Base-by-base conservation (phyloP, 2,797 vertebrate genomes). In the Trachops cirrhosus region DNA sequence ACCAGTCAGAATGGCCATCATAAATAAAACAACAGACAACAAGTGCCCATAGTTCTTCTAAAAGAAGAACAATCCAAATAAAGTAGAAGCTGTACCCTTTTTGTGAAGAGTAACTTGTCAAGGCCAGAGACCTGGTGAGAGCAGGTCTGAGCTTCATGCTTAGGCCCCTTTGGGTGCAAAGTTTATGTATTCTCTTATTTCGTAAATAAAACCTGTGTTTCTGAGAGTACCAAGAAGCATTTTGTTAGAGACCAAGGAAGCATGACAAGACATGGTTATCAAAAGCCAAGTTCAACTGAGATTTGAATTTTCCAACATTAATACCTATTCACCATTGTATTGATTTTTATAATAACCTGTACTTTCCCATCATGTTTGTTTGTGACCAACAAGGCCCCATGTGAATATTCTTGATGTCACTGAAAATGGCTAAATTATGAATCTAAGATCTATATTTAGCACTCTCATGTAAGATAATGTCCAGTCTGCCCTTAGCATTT, bases 401-500 rank as follows among this genome's bases (percentile, higher is more conserved):
- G 57, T 32, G n/a, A 80, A 48, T 18, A 62, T 37, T 74, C 37
- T 41, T 19, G 48, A 70, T 68, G 32, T 48, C 54, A 37, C 32
- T 80, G 57, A 48, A 26, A 29, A 32, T 44, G 39, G 16, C 22
- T 52, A 18, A 83, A 44, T 16, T 46, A 26, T 79, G 41, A 85
- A n/a, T 46, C 73, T 88, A 9, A 10, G n/a, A 34, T 21, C 80
- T 74, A 39, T 26, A 4, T 8, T 21, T 12, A 34, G 18, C 22
- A 15, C 70, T 74, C 73, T 64, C 18, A 16, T 10, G 0, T 32
- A 24, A 89, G 48, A 14, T 19, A 6, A 44, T 5, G 18, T 4
- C 3, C 2, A 8, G n/a, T 18, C 3, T 2, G 1, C 52, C 8
- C 50, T 59, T 29, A 5, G 11, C 29, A 19, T 50, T 26, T 3